Percentiles rank a stretch among this genome's conserved stretches.
phyloP scores from a whole-genome alignment of 1,140 invertebrate species.

The Trichonephila inaurata region DNA sequence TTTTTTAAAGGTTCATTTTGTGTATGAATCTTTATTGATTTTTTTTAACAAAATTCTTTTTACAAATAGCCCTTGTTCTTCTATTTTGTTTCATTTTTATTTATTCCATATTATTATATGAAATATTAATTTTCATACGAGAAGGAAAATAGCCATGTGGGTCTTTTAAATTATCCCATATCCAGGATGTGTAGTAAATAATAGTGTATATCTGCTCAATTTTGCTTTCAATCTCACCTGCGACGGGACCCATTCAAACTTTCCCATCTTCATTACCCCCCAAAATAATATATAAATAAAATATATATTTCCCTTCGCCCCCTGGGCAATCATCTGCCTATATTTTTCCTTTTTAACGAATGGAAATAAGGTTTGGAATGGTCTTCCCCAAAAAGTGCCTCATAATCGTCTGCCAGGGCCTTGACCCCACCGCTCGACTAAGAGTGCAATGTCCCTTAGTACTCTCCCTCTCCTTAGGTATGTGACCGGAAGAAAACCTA shows the following conservation, averaged over 20 bases:
- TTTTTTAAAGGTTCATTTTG: no score
- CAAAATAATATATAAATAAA: not conserved
- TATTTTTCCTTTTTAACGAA: not conserved
- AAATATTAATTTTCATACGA: no score
- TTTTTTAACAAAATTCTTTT: no score
- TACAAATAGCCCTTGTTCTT: no score
- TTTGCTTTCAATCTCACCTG: not conserved
- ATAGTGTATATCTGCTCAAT: not conserved
- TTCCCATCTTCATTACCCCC: not conserved
- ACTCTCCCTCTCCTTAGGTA: constrained; percentile 65
- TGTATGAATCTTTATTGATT: no score
- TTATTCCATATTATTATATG: no score
- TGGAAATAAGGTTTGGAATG: not conserved
- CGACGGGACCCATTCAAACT: not conserved
- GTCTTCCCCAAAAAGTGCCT: not conserved
- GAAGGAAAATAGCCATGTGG: no score
- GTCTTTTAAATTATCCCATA: no score
- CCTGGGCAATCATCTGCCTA: constrained; percentile 4
- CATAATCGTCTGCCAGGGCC: constrained; percentile 45
- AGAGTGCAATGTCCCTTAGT: constrained; percentile 38
- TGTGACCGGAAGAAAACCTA: constrained; percentile 36
- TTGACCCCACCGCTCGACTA: not conserved
- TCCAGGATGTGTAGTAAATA: no score
- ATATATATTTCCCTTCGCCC: not conserved
- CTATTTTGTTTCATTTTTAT: no score